Evolutionary conservation across 2,888 invertebrate genomes (phyloP).

Genomic region (Micoletzkya japonica): DNA sequence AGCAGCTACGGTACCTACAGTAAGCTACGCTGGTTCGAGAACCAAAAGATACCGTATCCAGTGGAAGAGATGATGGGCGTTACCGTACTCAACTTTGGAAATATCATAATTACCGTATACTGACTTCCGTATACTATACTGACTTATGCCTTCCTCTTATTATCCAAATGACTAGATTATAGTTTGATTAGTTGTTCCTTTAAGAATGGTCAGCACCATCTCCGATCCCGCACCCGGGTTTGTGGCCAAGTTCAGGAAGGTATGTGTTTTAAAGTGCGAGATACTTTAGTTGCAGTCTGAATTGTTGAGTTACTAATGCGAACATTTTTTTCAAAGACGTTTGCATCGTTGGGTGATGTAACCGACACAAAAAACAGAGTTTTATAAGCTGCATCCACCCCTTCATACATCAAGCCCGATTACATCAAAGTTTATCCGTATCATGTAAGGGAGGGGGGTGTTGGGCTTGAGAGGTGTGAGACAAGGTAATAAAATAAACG

Average conservation of each 20-base stretch:
- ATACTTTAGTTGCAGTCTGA: background rate
- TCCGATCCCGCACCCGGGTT: slow-evolving; percentile 42
- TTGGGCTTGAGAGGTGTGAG: too few species aligned
- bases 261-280: slow-evolving; percentile 3
- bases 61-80: too few species aligned
- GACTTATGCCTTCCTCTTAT: background rate
- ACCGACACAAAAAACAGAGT: background rate
- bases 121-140: too few species aligned
- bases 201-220: slow-evolving; percentile 25
- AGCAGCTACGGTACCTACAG: background rate
- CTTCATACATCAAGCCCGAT: too few species aligned
- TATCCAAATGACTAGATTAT: background rate
- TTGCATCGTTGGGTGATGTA: background rate
- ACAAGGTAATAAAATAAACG: too few species aligned
- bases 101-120: too few species aligned
- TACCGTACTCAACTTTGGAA: too few species aligned
- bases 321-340: background rate
- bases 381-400: background rate
- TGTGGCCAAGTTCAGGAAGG: slow-evolving; percentile 54
- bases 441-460: too few species aligned
- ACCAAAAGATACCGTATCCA: too few species aligned
- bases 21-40: too few species aligned
- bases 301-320: background rate
- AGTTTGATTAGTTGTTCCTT: background rate
- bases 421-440: too few species aligned